These are phyloP conservation scores for Torymus auratus DNA, from an alignment of 2,888 invertebrate genomes.

Conservation along the genomic window DNA sequence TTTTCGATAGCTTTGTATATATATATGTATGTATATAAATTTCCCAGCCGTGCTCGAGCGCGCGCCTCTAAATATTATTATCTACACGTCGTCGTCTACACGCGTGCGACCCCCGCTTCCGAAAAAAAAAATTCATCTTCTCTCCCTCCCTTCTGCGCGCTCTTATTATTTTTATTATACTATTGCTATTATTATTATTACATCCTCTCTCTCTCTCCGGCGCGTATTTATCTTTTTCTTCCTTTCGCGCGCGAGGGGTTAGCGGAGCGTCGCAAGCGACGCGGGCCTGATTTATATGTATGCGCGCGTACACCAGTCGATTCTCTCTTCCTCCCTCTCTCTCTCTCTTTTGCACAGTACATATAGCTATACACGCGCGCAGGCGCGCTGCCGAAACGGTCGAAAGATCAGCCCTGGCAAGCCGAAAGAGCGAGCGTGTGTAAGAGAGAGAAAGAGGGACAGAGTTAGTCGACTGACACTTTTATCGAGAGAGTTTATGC, in stretches of 20 bases:
- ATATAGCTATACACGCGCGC: no score
- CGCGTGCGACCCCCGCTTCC: neutral
- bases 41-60: no score
- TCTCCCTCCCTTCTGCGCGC: neutral
- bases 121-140: neutral
- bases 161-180: conserved; percentile 36
- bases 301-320: conserved; percentile 3
- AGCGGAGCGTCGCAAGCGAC: no score
- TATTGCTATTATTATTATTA: conserved; percentile 14
- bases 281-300: conserved; percentile 15
- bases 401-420: conserved; percentile 12
- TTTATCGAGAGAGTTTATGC: conserved; percentile 45
- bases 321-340: neutral
- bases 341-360: no score
- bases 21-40: no score
- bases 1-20: conserved; percentile 31
- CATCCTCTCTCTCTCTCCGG: neutral
- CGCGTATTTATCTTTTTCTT: no score
- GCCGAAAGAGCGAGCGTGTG: no score
- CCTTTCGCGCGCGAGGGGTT: no score
- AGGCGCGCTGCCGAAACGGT: no score
- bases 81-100: no score
- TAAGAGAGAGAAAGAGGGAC: neutral
- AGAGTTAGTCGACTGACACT: conserved; percentile 10
- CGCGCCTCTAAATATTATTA: no score